Evolutionary conservation across 2,888 invertebrate genomes (phyloP), one percentile per base, ranked within the genome.

Genomic region (Spicauda simplicius): DNA sequence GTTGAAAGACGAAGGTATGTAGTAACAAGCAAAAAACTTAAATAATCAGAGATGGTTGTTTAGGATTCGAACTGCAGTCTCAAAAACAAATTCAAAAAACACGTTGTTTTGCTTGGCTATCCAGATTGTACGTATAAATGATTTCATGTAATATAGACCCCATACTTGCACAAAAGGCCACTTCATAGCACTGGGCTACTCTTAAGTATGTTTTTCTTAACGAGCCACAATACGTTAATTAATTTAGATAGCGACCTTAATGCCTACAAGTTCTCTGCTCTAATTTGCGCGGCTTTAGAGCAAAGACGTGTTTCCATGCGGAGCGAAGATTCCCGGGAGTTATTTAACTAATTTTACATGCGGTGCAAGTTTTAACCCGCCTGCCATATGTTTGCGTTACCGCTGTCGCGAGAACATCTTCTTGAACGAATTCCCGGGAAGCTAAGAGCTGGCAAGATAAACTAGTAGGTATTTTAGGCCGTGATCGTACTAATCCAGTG

Each of bases 291-390:
- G 83, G 84, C 82, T 25, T 81, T 90, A 90, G 78, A 90, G 91
- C 90, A 90, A 91, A 90, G 87, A 88, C 90, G 81, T 90, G 91
- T 90, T 86, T 82, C 78, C 87, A 83, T 86, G 84, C 69, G 73
- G 77, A 79, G 80, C 76, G 81, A 84, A 86, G 85, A 85, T 85
- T 86, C 81, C 78, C 74, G 80, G 83, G 85, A 86, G 87, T 85
- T 89, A 86, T 89, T 88, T 85, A 86, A 88, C 87, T 85, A 88
- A 90, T 88, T 90, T 88, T 86, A 88, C 86, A 88, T 85, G 86
- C 85, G 84, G 83, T 81, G 80, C 80, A 87, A 88, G 87, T 90
- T 90, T 87, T 85, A 87, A 87, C 86, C 84, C 80, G 81, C 77
- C 81, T 82, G 80, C 82, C 84, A 82, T 87, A 77, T 87, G 84